Conservation (phyloP, 2,888 invertebrate species). For the Campoletis raptor region DNA sequence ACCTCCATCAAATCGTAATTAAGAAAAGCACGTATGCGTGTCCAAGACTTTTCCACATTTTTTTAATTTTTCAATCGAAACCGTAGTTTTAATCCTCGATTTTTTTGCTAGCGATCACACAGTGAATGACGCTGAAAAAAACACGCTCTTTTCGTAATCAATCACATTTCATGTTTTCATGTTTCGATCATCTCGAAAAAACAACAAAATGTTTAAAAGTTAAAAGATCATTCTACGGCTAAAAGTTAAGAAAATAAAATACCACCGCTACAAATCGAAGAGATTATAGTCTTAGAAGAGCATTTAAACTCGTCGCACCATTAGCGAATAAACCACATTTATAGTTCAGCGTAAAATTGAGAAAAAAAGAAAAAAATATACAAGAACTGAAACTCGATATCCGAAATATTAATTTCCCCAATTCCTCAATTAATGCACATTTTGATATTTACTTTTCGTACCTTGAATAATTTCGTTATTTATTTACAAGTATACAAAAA, state of each 20-base stretch:
- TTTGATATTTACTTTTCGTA: neutral
- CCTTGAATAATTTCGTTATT: conserved; percentile 33
- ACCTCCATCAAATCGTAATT: conserved; percentile 17
- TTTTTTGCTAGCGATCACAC: neutral
- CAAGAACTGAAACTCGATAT: conserved; percentile 16
- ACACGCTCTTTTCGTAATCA: neutral
- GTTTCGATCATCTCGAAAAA: neutral
- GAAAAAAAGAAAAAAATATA: conserved; percentile 67
- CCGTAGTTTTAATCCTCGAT: conserved; percentile 5
- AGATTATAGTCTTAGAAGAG: conserved; percentile 42
- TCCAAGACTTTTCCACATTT: conserved; percentile 35
- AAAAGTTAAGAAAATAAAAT: conserved; percentile 19
- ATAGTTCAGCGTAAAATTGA: conserved; percentile 39
- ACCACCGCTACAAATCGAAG: conserved; percentile 20
- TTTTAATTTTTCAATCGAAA: conserved; percentile 56
- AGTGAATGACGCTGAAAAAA: neutral
- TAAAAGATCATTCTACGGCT: conserved; percentile 16
- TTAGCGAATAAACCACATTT: conserved; percentile 43
- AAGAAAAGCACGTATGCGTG: conserved; percentile 17
- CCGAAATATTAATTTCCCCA: neutral
- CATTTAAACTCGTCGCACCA: conserved; percentile 37
- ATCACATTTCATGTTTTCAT: neutral
- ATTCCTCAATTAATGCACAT: neutral
- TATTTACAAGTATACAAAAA: conserved; percentile 72
- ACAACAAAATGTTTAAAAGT: neutral